A percentile compares a stretch with the other conserved stretches of the same genome.
These are phyloP conservation scores for Ophiodon elongatus DNA, from an alignment of 2,113 vertebrate species.

Conservation along the genomic window DNA sequence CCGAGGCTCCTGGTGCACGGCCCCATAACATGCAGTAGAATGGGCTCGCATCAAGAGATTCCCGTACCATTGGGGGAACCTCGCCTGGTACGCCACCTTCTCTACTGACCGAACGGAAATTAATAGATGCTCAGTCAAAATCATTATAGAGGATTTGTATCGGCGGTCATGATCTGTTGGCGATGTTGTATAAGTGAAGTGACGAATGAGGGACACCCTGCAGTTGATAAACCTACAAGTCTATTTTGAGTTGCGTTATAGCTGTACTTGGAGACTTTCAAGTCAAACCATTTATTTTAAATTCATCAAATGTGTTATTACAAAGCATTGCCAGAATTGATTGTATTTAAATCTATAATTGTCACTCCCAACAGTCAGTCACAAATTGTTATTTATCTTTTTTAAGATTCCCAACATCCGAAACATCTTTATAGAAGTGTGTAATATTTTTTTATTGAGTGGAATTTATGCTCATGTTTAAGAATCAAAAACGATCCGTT, in stretches of 20 bases:
- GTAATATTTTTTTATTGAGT: background rate
- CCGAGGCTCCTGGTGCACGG: background rate
- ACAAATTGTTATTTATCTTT: background rate
- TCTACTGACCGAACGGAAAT: no score
- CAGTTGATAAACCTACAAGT: background rate
- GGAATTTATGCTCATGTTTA: background rate
- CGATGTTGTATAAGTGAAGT: background rate
- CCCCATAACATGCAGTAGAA: background rate
- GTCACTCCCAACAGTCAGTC: background rate
- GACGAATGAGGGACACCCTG: background rate
- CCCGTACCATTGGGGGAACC: background rate
- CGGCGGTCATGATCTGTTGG: background rate
- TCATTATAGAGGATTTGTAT: background rate
- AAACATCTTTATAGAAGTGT: background rate
- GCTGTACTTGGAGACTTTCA: background rate
- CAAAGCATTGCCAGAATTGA: background rate
- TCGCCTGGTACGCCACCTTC: background rate
- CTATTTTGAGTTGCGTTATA: background rate
- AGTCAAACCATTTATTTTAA: background rate
- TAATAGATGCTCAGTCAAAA: background rate
- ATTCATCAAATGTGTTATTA: background rate
- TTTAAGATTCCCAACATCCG: background rate
- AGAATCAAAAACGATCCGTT: background rate
- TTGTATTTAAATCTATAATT: background rate
- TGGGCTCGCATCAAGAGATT: background rate